phyloP scores from a whole-genome alignment of 1,140 invertebrate genomes.

The Lordiphosa stackelbergi region DNA sequence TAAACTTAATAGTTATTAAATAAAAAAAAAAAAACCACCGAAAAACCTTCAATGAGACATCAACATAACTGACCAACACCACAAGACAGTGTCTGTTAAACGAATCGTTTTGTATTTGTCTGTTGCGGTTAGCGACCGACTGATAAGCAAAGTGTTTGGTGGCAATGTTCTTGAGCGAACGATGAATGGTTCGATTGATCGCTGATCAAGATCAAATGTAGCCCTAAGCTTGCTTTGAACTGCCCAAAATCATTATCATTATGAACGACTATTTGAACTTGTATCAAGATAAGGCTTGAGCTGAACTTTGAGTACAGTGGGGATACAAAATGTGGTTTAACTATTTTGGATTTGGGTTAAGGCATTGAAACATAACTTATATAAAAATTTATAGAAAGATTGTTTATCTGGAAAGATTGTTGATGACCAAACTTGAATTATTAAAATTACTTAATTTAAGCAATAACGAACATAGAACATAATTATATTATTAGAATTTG shows the following conservation, averaged over 20 bases:
- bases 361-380: no score
- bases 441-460: no score
- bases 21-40: slow-evolving; percentile 10
- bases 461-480: no score
- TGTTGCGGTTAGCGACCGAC: slow-evolving; percentile 26
- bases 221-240: slow-evolving; percentile 18
- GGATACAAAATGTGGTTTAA: no score
- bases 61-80: slow-evolving; percentile 25
- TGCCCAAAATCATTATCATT: neutral
- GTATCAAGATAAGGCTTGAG: no score
- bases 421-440: no score
- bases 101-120: slow-evolving; percentile 13
- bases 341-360: no score
- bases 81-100: slow-evolving; percentile 26
- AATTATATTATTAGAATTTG: no score
- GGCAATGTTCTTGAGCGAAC: slow-evolving; percentile 34
- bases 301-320: no score
- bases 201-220: slow-evolving; percentile 32
- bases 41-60: slow-evolving; percentile 32
- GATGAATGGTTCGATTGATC: neutral
- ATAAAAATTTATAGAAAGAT: no score
- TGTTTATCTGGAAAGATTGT: no score
- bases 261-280: slow-evolving; percentile 14
- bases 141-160: slow-evolving; percentile 13
- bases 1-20: slow-evolving; percentile 28